These are phyloP conservation scores for Drosophila borborema DNA, from an alignment of 2,888 invertebrate genomes.

Conservation along the genomic window DNA sequence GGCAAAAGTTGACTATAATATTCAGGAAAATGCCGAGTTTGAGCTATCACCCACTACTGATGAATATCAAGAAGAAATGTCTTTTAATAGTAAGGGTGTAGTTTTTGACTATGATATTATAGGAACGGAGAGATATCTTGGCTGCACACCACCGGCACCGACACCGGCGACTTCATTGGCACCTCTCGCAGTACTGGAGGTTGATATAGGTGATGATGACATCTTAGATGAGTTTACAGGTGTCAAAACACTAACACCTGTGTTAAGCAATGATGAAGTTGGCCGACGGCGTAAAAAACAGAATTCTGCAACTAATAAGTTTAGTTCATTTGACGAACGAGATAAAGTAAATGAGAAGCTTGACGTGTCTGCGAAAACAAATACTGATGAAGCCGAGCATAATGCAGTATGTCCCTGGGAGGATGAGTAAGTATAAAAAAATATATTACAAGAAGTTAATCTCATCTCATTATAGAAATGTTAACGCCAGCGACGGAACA, in stretches of 20 bases:
- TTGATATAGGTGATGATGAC: slow-evolving; percentile 89
- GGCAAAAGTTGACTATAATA: neutral
- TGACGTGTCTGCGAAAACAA: slow-evolving; percentile 24
- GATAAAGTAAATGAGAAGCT: slow-evolving; percentile 49
- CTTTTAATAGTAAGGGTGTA: slow-evolving; percentile 74
- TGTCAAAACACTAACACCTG: slow-evolving; percentile 20
- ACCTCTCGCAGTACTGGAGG: slow-evolving; percentile 90
- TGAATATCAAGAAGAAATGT: slow-evolving; percentile 84
- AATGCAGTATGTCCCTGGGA: slow-evolving; percentile 97
- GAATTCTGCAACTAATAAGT: slow-evolving; percentile 75
- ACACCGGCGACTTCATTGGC: slow-evolving; percentile 86
- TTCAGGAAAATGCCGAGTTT: slow-evolving; percentile 33
- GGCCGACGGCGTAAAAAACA: slow-evolving; percentile 82
- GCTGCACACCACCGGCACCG: slow-evolving; percentile 83
- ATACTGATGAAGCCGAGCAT: slow-evolving; percentile 86
- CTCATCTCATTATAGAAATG: slow-evolving; percentile 88
- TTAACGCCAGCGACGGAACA: slow-evolving; percentile 93
- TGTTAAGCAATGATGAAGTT: slow-evolving; percentile 66
- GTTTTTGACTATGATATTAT: slow-evolving; percentile 81
- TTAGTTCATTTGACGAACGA: slow-evolving; percentile 74
- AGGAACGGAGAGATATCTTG: slow-evolving; percentile 70
- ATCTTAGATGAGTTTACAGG: slow-evolving; percentile 61
- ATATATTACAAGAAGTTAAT: neutral
- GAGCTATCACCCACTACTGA: slow-evolving; percentile 84
- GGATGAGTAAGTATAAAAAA: slow-evolving; percentile 92